Evolutionary conservation across 2,113 vertebrate species (phyloP).

Genomic region (Vidua macroura): DNA sequence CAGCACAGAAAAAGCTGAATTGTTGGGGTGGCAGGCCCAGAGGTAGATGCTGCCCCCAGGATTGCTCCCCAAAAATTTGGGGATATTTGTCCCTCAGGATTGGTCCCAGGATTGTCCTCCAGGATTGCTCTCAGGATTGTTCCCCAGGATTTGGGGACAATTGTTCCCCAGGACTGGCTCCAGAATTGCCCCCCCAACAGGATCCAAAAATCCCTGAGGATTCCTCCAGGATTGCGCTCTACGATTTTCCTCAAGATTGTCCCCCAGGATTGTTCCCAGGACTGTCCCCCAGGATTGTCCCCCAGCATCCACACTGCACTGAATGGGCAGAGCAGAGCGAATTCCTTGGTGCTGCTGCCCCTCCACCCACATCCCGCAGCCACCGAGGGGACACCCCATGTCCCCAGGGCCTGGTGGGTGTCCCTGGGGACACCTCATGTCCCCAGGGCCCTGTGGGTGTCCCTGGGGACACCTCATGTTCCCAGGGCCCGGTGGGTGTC

Average conservation of each 20-base stretch:
- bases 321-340: too few species aligned
- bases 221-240: background rate
- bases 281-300: background rate
- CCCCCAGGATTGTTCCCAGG: background rate
- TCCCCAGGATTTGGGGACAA: background rate
- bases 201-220: background rate
- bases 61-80: too few species aligned
- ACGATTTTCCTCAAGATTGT: background rate
- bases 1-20: background rate
- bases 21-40: background rate
- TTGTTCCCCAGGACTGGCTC: background rate
- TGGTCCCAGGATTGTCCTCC: background rate
- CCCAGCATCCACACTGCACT: background rate
- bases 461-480: fast-evolving
- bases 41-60: background rate
- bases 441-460: background rate
- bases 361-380: too few species aligned
- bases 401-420: too few species aligned
- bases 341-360: too few species aligned
- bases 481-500: background rate
- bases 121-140: too few species aligned
- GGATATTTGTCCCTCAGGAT: background rate
- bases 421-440: too few species aligned
- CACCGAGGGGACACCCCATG: too few species aligned
- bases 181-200: fast-evolving